Evolutionary conservation across 2,113 vertebrate genomes (phyloP), one percentile per base, ranked within the genome.

Genomic region (Lepus europaeus): DNA sequence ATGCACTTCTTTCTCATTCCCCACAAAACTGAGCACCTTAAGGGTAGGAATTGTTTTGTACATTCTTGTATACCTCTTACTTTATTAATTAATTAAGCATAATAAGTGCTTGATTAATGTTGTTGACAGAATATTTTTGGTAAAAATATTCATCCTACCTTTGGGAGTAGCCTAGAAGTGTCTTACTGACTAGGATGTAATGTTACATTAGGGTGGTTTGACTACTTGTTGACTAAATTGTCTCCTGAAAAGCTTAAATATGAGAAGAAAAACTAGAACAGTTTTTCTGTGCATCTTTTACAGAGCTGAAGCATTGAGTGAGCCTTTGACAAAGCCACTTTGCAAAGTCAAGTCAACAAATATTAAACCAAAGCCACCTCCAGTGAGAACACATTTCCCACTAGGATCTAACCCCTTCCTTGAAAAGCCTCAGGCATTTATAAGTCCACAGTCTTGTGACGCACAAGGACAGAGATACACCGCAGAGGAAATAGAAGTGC

Each of bases 231-330:
- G 22, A 94, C 39, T 95, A 84, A 96, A 81, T 91, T 79, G 4
- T 96, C 79, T 94, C 49, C 81, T 68, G 36, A 59, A 84, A 85
- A 81, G 2, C 72, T 59, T 88, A 78, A 93, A 39, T 68, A 1
- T 85, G 78, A 94, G n/a, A 80, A 81, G 36, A 64, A 89, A 84
- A 88, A 36, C 78, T 64, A 76, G 13, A 64, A 74, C 1, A 39
- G 2, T 73, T 70, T 93, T 66, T 90, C 73, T 97, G 9, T 94
- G 31, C 68, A 51, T 96, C 96, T 96, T 0, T 97, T 98, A 95
- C 56, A 99, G 99, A 98, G 99, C 99, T 74, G 99, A 99, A 96
- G 99, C 99, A 66, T 97, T 99, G 90, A 99, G 99, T 97, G 99
- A 99, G 66, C 99, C 99, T 59, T 97, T 98, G 98, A 98, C 99